Base-by-base conservation (phyloP, 37 sponge, comb jelly and placozoan genomes). In the Spongia lamella region DNA sequence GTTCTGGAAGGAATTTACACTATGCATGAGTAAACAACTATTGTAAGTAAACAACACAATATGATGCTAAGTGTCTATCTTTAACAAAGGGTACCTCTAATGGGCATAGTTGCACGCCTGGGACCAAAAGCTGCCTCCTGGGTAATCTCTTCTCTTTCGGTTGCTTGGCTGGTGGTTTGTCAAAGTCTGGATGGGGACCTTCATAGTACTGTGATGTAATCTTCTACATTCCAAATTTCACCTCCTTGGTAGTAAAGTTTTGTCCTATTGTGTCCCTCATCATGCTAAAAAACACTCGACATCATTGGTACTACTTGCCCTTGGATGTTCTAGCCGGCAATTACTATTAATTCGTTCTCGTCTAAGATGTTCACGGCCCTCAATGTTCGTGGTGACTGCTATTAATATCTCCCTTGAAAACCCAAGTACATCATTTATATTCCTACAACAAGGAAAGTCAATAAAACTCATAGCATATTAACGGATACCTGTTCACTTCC, bases 261-360 rank as follows among this genome's bases (percentile, higher is more conserved):
- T 65, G 32, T 65, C 66, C 66, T n/a, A 21, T 65, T 14, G 36
- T 15, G 36, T 65, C 66, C 20, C 66, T 25, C 66, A 65, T 65
- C 11, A 65, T 65, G 15, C 39, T 16, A 65, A 31, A 37, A 65
- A 37, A 21, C 66, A 65, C 38, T 65, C 66, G 9, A 33, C 66
- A 65, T 65, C 66, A 31, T 65, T 40, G 14, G 66, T 65, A 7
- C 14, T 65, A 31, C 37, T 33, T 33, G 66, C 32, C 7, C 66
- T 14, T 14, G 66, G 66, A 31, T 65, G 32, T 21, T 65, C 66
- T n/a, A 32, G 9, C 37, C 7, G 9, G 7, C 66, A 21, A 15
- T n/a, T n/a, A n/a, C 17, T 7, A 21, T 31, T 14, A 21, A 40
- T 40, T 15, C n/a, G 14, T 40, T 65, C 66, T 65, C 66, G 9